Conservation (phyloP, 2,888 invertebrate species). For the Apodemia mormo region DNA sequence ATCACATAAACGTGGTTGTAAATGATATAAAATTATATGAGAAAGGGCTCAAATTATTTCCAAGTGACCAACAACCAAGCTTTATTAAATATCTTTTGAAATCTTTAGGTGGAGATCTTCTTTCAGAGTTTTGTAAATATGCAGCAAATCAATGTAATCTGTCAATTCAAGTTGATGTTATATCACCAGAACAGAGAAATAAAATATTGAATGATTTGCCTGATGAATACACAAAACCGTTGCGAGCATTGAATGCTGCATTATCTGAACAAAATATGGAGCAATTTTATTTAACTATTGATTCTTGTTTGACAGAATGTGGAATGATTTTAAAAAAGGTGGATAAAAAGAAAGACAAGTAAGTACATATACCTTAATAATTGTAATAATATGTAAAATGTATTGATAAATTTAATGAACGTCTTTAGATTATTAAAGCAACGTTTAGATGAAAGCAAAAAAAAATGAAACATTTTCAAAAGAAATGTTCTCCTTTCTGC, state of each 20-base stretch:
- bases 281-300: slow-evolving; percentile 89
- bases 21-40: slow-evolving; percentile 90
- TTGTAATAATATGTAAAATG: no score
- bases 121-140: slow-evolving; percentile 89
- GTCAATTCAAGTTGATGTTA: slow-evolving; percentile 81
- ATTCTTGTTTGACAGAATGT: slow-evolving; percentile 86
- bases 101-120: slow-evolving; percentile 90
- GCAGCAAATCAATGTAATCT: slow-evolving; percentile 88
- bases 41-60: slow-evolving; percentile 86
- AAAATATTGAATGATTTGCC: slow-evolving; percentile 87
- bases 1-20: slow-evolving; percentile 89
- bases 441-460: no score
- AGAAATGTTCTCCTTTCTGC: no score
- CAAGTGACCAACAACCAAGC: slow-evolving; percentile 84
- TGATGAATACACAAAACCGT: slow-evolving; percentile 84
- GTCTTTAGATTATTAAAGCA: no score
- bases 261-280: slow-evolving; percentile 87
- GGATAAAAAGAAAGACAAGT: slow-evolving; percentile 93
- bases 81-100: slow-evolving; percentile 92
- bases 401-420: no score
- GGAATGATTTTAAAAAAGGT: slow-evolving; percentile 92
- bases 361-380: slow-evolving; percentile 39
- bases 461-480: no score
- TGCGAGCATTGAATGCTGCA: slow-evolving; percentile 86
- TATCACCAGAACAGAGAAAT: slow-evolving; percentile 84